Percentiles rank a stretch among this genome's conserved stretches.
These are phyloP conservation scores for Mormoops blainvillei DNA, from an alignment of 2,113 vertebrate species.

Conservation along the genomic window DNA sequence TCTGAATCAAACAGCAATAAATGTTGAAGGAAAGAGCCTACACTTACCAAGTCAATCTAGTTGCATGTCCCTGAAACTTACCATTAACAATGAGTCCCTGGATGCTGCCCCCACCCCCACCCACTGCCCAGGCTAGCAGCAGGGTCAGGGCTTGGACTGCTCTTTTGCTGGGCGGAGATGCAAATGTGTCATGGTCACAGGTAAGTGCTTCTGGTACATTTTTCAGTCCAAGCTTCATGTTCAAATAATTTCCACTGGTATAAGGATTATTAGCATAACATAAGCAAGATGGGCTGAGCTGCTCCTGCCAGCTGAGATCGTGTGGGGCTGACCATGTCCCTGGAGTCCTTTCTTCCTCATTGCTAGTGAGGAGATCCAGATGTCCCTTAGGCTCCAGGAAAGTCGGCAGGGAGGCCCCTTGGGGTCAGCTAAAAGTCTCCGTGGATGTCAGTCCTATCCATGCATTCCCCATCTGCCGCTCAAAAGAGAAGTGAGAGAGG, in stretches of 20 bases:
- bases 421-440: not conserved
- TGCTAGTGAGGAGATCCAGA: not conserved
- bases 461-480: not conserved
- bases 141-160: not conserved
- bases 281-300: not conserved
- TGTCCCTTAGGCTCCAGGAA: not conserved
- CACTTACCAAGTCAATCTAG: not conserved
- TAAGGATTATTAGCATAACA: not conserved
- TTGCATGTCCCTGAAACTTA: not conserved
- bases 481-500: not conserved
- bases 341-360: not conserved
- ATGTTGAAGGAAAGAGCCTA: not conserved
- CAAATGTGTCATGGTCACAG: not conserved
- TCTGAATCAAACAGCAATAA: not conserved
- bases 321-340: too few relatives aligned
- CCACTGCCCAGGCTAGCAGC: not conserved
- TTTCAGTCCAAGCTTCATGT: not conserved
- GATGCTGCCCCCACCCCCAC: not conserved
- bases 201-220: not conserved
- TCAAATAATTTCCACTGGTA: not conserved
- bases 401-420: not conserved
- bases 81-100: not conserved
- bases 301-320: not conserved
- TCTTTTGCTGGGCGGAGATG: not conserved
- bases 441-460: not conserved